phyloP scores from a whole-genome alignment of 2,113 vertebrate species.

The Psophia crepitans region DNA sequence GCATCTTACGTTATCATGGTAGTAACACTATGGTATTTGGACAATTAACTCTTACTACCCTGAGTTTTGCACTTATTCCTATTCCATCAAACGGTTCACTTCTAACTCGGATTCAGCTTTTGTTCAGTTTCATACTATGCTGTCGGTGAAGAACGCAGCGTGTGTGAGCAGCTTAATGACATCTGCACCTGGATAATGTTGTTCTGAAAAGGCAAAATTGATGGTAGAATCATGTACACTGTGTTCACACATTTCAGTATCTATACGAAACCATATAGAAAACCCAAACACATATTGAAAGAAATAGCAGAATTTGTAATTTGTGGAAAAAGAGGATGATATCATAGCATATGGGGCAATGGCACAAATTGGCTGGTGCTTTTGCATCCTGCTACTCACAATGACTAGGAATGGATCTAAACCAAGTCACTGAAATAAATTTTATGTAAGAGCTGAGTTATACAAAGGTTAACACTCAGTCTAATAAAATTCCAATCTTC shows the following conservation, averaged over 20 bases:
- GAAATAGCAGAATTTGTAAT: neutral
- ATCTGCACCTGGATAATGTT: neutral
- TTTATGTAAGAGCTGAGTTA: neutral
- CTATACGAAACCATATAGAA: neutral
- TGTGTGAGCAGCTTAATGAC: neutral
- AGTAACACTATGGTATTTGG: neutral
- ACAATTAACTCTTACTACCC: neutral
- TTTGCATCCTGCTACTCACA: neutral
- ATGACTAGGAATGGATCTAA: neutral
- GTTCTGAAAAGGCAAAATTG: neutral
- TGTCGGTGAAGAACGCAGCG: neutral
- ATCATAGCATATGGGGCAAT: neutral
- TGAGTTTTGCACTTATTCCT: neutral
- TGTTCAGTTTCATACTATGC: neutral
- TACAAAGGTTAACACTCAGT: neutral
- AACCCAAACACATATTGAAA: neutral
- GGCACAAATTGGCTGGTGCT: rapidly evolving
- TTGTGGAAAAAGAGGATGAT: neutral
- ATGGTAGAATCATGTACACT: neutral
- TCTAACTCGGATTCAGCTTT: neutral
- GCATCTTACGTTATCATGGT: neutral
- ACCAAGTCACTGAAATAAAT: neutral
- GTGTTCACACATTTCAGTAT: neutral
- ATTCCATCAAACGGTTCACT: neutral
- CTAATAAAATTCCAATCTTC: neutral